Evolutionary conservation across 2,797 vertebrate species (phyloP), one percentile per base, ranked within the genome.

Genomic region (Girardinus metallicus): DNA sequence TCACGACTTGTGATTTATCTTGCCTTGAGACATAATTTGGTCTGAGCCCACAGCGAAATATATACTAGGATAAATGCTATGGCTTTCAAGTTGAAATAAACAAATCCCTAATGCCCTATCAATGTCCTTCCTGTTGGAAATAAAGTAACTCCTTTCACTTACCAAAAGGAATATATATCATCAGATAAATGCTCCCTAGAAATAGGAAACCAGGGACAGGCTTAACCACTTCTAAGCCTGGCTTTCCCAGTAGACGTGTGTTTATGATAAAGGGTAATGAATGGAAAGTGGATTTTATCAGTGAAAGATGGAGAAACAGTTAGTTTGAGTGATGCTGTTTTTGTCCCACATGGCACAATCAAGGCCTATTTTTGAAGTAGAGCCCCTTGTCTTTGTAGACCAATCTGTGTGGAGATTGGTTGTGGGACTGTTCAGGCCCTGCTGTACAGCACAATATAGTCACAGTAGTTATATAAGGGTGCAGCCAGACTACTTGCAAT

Each of bases 91-190:
- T 94, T 93, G 92, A 94, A 94, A 95, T 96, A 94, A 94, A 94
- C 93, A 95, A 95, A 95, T 95, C 94, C 94, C 94, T 93, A 92
- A 95, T 94, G 94, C 87, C 93, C 94, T 94, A 95, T 96, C 95
- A 93, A 90, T 92, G 94, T 95, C 92, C 90, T 96, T 96, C 93
- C 95, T 95, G 90, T 93, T 95, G 90, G 89, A 93, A 91, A 93
- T 91, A 86, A 91, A 94, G 94, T 94, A 93, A 94, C 91, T 94
- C 90, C 88, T 91, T 95, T 94, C 91, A 92, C 93, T 94, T 94
- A 94, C 91, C 92, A 94, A 93, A 92, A 93, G 94, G 91, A 94
- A 94, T 93, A 95, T 96, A 94, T 93, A 95, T 95, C 93, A 95
- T 95, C 92, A 94, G 93, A 95, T 95, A 94, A 95, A 95, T 92